These are phyloP conservation scores for Chrysogorgia sp. DNA, from an alignment of 92 coral and sea anemone species.

Conservation along the genomic window DNA sequence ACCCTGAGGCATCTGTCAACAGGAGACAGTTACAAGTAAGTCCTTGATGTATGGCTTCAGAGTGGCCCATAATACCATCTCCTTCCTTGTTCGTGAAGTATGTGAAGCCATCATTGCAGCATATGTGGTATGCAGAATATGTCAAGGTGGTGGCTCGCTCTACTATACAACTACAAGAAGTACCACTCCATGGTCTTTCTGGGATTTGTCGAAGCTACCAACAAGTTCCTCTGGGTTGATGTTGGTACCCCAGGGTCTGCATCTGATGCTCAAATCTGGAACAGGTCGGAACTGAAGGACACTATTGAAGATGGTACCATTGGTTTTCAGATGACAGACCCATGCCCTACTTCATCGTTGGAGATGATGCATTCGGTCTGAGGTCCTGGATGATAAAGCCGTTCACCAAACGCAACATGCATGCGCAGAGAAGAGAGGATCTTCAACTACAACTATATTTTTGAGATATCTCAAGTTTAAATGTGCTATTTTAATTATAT, in stretches of 20 bases:
- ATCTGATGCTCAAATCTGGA: slow-evolving; percentile 24
- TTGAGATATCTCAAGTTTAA: too few relatives aligned
- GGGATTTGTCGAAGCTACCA: slow-evolving; percentile 24
- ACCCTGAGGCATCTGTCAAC: slow-evolving; percentile 23
- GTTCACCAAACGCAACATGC: slow-evolving; percentile 8
- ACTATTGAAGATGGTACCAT: slow-evolving; percentile 1
- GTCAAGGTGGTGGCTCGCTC: slow-evolving; percentile 23
- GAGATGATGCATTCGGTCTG: too few relatives aligned
- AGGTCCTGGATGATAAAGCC: neutral
- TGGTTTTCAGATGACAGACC: neutral
- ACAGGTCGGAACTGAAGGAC: slow-evolving; percentile 5
- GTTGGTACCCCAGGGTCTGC: slow-evolving; percentile 35
- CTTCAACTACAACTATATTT: too few relatives aligned
- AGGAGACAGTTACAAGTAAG: slow-evolving; percentile 27
- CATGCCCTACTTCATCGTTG: too few relatives aligned
- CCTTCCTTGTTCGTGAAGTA: slow-evolving; percentile 20
- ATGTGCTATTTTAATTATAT: too few relatives aligned
- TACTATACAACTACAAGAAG: slow-evolving; percentile 34
- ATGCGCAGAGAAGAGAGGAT: slow-evolving; percentile 1
- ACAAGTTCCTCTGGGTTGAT: slow-evolving; percentile 38
- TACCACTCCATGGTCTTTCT: slow-evolving; percentile 33
- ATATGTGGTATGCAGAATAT: slow-evolving; percentile 12
- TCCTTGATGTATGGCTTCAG: slow-evolving; percentile 27
- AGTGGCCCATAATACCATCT: slow-evolving; percentile 21
- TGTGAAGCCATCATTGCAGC: slow-evolving; percentile 27